Base-by-base conservation (phyloP, 2,888 invertebrate species). In the Liposcelis brunnea region DNA sequence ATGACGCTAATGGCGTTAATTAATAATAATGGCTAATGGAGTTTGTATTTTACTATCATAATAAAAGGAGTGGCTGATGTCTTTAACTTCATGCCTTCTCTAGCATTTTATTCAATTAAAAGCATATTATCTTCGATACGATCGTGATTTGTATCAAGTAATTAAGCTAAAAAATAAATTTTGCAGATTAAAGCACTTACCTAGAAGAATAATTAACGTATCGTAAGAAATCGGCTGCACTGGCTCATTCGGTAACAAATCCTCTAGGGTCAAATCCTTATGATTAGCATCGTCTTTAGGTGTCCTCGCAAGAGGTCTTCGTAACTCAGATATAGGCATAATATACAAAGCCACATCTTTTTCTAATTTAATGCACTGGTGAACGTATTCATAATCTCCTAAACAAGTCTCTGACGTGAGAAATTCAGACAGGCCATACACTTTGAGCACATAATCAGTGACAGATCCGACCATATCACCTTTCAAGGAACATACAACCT, bases 311-410 rank as follows among this genome's bases (percentile, higher is more conserved):
- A 84, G 75, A 1, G 77, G 74, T 56, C 73, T 64, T 51, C 76
- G 72, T 50, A 80, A 74, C 46, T 75, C 72, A 51, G 76, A 72
- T 31, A 69, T 68, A 43, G 64, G 64, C 47, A 63, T 56, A 43
- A 66, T 59, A 45, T 70, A 62, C 48, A 76, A 59, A 53, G 81
- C 80, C 2, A 91, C 83, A 62, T 93, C 93, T 58, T 81, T 78
- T 60, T 94, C 93, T 56, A 93, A 64, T 58, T 94, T 91, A 47
- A 93, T 80, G 61, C 94, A 93, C 55, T 82, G 80, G 56, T 94
- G 89, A 46, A 94, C 81, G 60, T 93, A 93, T 61, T 90, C 89
- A 61, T 93, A 86, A 60, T 91, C 89, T 49, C 82, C 80, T 31
- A 95, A 71, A 10, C 75, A 73, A 31, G 86, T 84, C 44, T 85